phyloP scores from a whole-genome alignment of 2,113 vertebrate species.

The Scopus umbretta region DNA sequence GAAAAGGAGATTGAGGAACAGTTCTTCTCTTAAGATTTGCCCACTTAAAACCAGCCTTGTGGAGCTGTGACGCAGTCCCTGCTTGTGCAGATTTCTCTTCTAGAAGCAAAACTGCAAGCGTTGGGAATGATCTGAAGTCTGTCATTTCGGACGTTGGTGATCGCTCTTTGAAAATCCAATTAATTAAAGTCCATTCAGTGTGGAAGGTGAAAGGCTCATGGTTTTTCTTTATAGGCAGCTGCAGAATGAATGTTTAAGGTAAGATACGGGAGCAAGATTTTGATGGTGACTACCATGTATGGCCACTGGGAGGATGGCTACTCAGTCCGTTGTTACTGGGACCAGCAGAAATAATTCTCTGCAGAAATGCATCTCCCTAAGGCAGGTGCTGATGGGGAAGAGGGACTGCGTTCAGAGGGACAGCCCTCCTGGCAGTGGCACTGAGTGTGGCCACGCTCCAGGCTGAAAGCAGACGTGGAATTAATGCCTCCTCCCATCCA shows the following conservation, averaged over 20 bases:
- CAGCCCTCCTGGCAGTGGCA: neutral
- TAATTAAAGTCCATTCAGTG: neutral
- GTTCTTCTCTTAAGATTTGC: neutral
- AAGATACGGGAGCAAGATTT: neutral
- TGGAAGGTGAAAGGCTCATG: neutral
- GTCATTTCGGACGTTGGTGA: neutral
- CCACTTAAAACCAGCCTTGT: neutral
- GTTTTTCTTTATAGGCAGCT: neutral
- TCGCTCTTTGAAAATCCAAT: neutral
- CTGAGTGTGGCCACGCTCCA: neutral
- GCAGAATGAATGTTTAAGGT: neutral
- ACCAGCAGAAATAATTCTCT: neutral
- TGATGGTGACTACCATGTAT: neutral
- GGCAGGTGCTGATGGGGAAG: neutral
- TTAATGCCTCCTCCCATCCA: neutral
- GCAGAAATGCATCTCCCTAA: neutral
- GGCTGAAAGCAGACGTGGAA: neutral
- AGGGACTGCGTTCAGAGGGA: neutral
- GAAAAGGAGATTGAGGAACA: neutral
- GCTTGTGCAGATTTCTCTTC: neutral
- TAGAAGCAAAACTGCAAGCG: neutral
- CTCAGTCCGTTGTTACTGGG: neutral
- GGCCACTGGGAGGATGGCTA: neutral
- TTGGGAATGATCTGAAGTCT: neutral
- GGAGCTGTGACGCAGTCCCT: neutral